Conservation (phyloP, 2,113 vertebrate genomes). For the Galemys pyrenaicus region DNA sequence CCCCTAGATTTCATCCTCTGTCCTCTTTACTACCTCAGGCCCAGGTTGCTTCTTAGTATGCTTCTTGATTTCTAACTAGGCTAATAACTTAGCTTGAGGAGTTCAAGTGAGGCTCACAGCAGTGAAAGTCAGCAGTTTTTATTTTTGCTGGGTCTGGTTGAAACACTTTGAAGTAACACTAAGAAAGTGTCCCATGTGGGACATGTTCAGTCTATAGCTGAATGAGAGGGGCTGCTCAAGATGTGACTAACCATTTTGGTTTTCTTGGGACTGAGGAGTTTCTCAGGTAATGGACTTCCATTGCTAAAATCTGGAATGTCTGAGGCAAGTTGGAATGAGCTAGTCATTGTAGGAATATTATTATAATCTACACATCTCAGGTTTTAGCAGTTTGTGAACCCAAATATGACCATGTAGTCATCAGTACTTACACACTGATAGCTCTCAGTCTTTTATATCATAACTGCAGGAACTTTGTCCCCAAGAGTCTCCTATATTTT, state of each 20-base stretch:
- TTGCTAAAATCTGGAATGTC: not conserved
- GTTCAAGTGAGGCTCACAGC: not conserved
- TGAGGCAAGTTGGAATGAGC: not conserved
- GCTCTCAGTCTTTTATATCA: not conserved
- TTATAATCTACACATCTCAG: not conserved
- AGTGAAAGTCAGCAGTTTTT: not conserved
- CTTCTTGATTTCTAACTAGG: not conserved
- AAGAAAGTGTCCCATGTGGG: not conserved
- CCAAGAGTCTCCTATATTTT: not conserved
- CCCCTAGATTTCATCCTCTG: not conserved
- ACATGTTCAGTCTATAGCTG: not conserved
- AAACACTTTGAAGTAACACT: not conserved
- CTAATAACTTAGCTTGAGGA: not conserved
- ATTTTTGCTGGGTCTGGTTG: conserved; percentile 3
- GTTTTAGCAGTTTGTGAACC: not conserved
- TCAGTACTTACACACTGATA: not conserved
- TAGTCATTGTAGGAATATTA: not conserved
- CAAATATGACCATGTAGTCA: not conserved
- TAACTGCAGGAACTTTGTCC: not conserved
- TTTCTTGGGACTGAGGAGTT: not conserved
- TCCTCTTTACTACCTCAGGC: not conserved
- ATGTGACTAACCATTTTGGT: not conserved
- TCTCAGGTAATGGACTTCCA: not conserved
- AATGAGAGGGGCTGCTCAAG: not conserved
- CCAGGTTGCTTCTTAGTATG: not conserved